Base-by-base conservation (phyloP, 2,113 vertebrate genomes). In the Melanerpes formicivorus region DNA sequence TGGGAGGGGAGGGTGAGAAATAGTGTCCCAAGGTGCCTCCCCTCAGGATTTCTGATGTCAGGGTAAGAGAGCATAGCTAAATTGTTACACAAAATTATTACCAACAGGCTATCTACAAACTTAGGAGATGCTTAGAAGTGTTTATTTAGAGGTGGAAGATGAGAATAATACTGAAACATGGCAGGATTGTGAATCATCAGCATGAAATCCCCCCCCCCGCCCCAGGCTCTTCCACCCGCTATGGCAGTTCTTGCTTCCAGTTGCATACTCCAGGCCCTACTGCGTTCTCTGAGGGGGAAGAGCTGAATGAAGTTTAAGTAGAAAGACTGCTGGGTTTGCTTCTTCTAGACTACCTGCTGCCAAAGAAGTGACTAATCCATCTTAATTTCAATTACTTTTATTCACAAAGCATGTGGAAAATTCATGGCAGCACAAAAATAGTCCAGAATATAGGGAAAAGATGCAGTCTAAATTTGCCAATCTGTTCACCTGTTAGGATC, bases 351-450 rank as follows among this genome's bases (percentile, higher is more conserved):
- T 87, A 80, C 29, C 42, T 92, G 14, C 44, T 95, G 87, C 73
- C 70, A 93, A 87, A 46, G 34, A 86, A 84, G 50, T n/a, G 73
- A 66, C 44, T 91, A 93, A 90, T 93, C 54, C 40, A 69, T 80
- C 76, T 80, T 90, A 80, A 80, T 93, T 91, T 63, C 62, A 86
- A 23, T 85, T 87, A 32, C 27, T 90, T 85, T 54, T 90, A 84
- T 80, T 83, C 40, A 80, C 32, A 86, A 90, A 62, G 34, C 37
- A 70, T 50, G 60, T 80, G 70, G 62, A 91, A 91, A 65, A 80
- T 59, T 92, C 50, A 93, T 64, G 50, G 54, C 44, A 91, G 54
- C 26, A 30, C 69, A 74, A 87, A 93, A 88, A 64, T 56, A 37
- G 54, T 83, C 58, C 62, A 75, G 37, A 70, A 88, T 69, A 40